These are phyloP conservation scores for Falco rusticolus DNA, from an alignment of 2,797 vertebrate species.

Conservation along the genomic window DNA sequence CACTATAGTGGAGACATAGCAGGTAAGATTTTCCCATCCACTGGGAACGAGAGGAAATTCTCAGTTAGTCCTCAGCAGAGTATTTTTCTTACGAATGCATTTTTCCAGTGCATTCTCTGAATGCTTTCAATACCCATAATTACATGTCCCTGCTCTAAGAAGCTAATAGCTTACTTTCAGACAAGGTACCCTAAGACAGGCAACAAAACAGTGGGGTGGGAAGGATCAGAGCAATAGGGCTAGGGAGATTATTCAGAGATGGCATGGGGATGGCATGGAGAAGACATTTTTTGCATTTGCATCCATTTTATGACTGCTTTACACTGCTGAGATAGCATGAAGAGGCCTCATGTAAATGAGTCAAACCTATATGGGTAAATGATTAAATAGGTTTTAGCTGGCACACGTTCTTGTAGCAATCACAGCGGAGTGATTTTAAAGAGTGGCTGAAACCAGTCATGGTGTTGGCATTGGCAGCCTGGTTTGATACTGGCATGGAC, in stretches of 20 bases:
- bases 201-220: background rate
- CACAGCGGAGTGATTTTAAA: background rate
- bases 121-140: background rate
- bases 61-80: background rate
- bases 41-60: background rate
- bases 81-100: background rate
- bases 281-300: background rate
- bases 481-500: background rate
- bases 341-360: background rate
- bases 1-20: background rate
- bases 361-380: background rate
- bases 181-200: background rate
- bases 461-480: background rate
- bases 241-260: background rate
- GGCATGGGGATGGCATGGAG: background rate
- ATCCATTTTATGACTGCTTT: background rate
- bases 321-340: background rate
- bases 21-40: background rate
- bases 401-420: background rate
- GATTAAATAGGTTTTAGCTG: background rate
- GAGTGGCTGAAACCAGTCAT: background rate
- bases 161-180: background rate
- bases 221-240: background rate
- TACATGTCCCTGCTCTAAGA: background rate
- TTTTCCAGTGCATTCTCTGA: background rate